A percentile compares a stretch with the other conserved stretches of the same genome.
Evolutionary conservation across 2,888 invertebrate species (phyloP).

Genomic region (Gari tellinella): DNA sequence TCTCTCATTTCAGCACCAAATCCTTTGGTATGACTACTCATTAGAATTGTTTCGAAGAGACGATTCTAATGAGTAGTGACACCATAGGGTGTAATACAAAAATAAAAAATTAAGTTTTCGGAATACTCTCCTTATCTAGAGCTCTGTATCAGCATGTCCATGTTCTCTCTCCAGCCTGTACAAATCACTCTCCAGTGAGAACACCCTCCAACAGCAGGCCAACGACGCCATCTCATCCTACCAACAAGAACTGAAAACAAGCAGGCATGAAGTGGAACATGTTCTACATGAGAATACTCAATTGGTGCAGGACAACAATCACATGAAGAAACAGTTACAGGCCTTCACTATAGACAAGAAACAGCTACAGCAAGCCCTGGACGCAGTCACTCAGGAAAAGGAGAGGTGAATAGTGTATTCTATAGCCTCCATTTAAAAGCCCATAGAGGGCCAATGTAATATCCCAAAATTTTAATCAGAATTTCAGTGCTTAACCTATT

Average conservation of each 20-base stretch:
- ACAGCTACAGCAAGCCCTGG: slow-evolving; percentile 65
- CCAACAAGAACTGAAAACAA: slow-evolving; percentile 61
- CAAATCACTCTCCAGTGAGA: slow-evolving; percentile 76
- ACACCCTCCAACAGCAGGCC: slow-evolving; percentile 68
- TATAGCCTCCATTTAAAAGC: too few relatives aligned
- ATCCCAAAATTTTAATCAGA: too few relatives aligned
- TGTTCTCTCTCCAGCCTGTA: slow-evolving; percentile 69
- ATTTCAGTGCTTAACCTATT: too few relatives aligned
- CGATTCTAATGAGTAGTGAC: too few relatives aligned
- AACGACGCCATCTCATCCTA: slow-evolving; percentile 68
- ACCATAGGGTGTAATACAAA: too few relatives aligned
- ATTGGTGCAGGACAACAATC: slow-evolving; percentile 67
- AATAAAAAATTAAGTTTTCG: too few relatives aligned
- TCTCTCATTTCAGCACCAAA: too few relatives aligned
- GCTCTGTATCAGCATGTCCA: not conserved
- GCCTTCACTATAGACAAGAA: slow-evolving; percentile 61
- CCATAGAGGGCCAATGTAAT: too few relatives aligned
- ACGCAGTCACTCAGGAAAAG: slow-evolving; percentile 55
- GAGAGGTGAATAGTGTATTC: slow-evolving; percentile 46
- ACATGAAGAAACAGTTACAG: slow-evolving; percentile 65
- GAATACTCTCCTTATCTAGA: too few relatives aligned
- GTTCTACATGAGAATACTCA: slow-evolving; percentile 66
- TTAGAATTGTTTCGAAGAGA: too few relatives aligned
- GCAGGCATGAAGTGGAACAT: slow-evolving; percentile 52
- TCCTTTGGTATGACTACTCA: too few relatives aligned